Conservation (phyloP, 1,140 invertebrate genomes). For the Bombus haemorrhoidalis region DNA sequence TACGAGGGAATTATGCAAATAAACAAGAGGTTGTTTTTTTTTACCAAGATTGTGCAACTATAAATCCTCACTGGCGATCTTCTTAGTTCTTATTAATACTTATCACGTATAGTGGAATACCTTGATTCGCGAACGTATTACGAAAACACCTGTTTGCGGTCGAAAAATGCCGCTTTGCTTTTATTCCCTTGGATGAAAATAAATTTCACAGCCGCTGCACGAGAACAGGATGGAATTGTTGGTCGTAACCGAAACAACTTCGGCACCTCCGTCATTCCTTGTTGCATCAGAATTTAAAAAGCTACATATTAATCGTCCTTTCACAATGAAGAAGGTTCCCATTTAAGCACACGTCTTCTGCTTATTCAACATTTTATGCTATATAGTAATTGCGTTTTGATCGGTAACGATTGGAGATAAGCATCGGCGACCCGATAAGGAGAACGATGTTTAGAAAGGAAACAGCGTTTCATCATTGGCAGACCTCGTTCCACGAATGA, state of each 20-base stretch:
- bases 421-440: not conserved
- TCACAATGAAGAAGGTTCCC: not conserved
- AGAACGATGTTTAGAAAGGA: conserved; percentile 33
- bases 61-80: not conserved
- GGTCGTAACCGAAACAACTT: too few species aligned
- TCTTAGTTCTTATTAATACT: not conserved
- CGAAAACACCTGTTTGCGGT: not conserved
- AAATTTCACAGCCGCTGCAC: not conserved
- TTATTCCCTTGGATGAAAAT: not conserved
- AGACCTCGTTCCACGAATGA: not conserved
- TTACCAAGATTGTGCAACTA: not conserved
- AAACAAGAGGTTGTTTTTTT: not conserved
- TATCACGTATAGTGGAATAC: conserved; percentile 19
- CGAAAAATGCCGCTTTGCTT: not conserved
- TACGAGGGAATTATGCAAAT: conserved; percentile 30
- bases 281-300: not conserved
- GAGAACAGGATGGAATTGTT: not conserved
- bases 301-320: not conserved
- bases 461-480: not conserved
- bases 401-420: too few species aligned
- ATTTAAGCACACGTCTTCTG: not conserved
- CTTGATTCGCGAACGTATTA: conserved; percentile 2
- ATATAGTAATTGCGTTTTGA: too few species aligned
- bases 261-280: not conserved
- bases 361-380: not conserved